These are phyloP conservation scores for Emmelina monodactyla DNA, from an alignment of 2,888 invertebrate genomes.

Conservation along the genomic window DNA sequence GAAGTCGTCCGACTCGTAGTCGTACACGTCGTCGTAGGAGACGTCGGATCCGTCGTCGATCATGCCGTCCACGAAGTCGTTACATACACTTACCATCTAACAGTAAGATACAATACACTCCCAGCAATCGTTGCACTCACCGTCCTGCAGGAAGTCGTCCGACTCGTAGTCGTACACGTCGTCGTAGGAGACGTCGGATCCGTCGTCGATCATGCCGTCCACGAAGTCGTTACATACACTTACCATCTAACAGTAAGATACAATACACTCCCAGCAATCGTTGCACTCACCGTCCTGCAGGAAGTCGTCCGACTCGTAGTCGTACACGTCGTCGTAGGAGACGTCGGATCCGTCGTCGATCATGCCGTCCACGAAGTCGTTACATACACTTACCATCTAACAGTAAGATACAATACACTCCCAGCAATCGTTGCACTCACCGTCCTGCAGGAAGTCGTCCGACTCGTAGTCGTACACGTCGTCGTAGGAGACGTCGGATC, in stretches of 20 bases:
- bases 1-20: slow-evolving; percentile 36
- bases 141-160: too few relatives aligned
- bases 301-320: slow-evolving; percentile 26
- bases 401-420: too few relatives aligned
- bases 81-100: too few relatives aligned
- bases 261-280: too few relatives aligned
- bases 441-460: slow-evolving; percentile 20
- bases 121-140: too few relatives aligned
- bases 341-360: slow-evolving; percentile 27
- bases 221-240: slow-evolving; percentile 25
- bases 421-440: not conserved
- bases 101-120: too few relatives aligned
- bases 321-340: not conserved
- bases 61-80: slow-evolving; percentile 38
- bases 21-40: slow-evolving; percentile 38
- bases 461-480: slow-evolving; percentile 38
- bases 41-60: slow-evolving; percentile 42
- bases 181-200: slow-evolving; percentile 41
- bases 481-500: slow-evolving; percentile 40
- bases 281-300: not conserved
- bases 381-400: not conserved
- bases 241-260: too few relatives aligned
- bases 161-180: slow-evolving; percentile 38
- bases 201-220: slow-evolving; percentile 36
- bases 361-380: slow-evolving; percentile 27